Conservation (phyloP, 2,888 invertebrate species). For the Meiosimyza decipiens region DNA sequence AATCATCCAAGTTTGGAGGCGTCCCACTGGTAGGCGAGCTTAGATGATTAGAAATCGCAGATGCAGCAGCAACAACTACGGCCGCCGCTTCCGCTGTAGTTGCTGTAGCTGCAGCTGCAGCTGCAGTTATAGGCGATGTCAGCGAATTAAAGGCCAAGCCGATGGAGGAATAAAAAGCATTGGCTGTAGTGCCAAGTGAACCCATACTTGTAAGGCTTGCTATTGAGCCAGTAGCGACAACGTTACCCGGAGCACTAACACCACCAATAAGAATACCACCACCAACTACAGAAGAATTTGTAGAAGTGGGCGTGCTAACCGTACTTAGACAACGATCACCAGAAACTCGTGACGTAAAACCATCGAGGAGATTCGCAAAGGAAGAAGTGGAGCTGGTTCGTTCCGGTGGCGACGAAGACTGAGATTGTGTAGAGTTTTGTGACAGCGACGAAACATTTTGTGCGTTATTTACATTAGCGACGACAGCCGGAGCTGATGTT, state of each 20-base stretch:
- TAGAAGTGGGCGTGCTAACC: conserved; percentile 59
- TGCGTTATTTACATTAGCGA: conserved; percentile 25
- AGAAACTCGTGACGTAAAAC: conserved; percentile 60
- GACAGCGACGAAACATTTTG: conserved; percentile 16
- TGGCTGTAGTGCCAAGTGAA: conserved; percentile 59
- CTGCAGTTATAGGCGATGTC: conserved; percentile 61
- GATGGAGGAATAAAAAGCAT: conserved; percentile 62
- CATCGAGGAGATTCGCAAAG: conserved; percentile 61
- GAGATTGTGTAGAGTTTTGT: conserved; percentile 17
- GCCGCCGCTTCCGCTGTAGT: conserved; percentile 57
- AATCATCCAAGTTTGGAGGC: conserved; percentile 54
- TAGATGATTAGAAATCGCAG: conserved; percentile 61
- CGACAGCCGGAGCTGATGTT: conserved; percentile 36
- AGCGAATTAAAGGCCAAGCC: conserved; percentile 61
- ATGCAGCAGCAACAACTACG: conserved; percentile 59
- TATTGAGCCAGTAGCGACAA: conserved; percentile 46
- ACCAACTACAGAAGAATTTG: conserved; percentile 45
- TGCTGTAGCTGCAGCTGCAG: conserved; percentile 60
- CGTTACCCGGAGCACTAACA: conserved; percentile 41
- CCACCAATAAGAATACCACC: conserved; percentile 28
- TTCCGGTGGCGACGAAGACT: conserved; percentile 47
- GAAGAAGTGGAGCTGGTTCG: conserved; percentile 51
- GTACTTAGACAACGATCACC: conserved; percentile 60
- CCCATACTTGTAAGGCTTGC: conserved; percentile 59
- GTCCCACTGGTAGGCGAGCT: conserved; percentile 61